Evolutionary conservation across 64 coral and sea anemone genomes (phyloP).

Genomic region (Stylophora pistillata): DNA sequence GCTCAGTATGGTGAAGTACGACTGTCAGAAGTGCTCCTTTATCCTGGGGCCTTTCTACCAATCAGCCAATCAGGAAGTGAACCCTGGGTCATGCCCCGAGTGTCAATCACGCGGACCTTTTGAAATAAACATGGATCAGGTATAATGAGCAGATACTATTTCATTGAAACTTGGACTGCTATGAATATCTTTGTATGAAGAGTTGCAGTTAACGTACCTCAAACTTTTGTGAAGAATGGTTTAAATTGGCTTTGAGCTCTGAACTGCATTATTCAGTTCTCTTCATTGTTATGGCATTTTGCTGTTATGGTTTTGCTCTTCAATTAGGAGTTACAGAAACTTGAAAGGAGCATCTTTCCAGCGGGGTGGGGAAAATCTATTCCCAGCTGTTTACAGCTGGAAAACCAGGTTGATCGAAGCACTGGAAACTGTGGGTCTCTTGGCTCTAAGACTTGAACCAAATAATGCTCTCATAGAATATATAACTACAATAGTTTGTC

Average conservation of each 20-base stretch:
- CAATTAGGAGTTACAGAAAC: not conserved
- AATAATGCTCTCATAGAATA: too few relatives aligned
- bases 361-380: not conserved
- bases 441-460: too few relatives aligned
- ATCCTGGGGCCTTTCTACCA: slow-evolving; percentile 93
- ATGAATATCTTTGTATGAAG: too few relatives aligned
- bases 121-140: slow-evolving; percentile 98
- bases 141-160: not conserved
- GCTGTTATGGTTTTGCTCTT: not conserved
- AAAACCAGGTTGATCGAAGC: slow-evolving; percentile 9
- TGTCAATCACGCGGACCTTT: slow-evolving; percentile 98
- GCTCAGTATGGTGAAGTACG: slow-evolving; percentile 94
- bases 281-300: too few relatives aligned
- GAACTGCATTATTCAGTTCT: too few relatives aligned
- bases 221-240: too few relatives aligned
- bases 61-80: slow-evolving; percentile 87
- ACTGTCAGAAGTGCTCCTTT: slow-evolving; percentile 93
- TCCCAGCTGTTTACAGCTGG: not conserved
- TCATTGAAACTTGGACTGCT: not conserved
- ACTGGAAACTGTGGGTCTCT: not conserved
- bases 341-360: not conserved
- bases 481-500: too few relatives aligned
- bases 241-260: too few relatives aligned
- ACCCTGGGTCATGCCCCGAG: slow-evolving; percentile 92
- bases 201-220: too few relatives aligned